phyloP scores from a whole-genome alignment of 2,888 invertebrate genomes.

The Atrina japonica region DNA sequence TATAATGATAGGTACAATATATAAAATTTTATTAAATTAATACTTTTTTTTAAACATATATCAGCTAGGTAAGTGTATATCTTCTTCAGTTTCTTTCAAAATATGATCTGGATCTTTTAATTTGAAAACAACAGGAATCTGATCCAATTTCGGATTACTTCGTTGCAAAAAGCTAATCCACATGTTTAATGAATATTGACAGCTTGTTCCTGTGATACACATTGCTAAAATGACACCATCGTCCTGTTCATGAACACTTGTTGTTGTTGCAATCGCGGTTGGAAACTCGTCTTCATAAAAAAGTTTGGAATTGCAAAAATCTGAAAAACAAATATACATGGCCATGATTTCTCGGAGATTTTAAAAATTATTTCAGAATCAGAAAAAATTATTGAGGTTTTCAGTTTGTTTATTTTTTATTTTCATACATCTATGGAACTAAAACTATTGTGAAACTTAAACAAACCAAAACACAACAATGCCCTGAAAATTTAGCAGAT shows the following conservation, averaged over 20 bases:
- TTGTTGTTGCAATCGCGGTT: conserved; percentile 79
- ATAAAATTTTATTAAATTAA: too few relatives aligned
- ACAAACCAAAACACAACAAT: too few relatives aligned
- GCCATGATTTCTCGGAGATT: background rate
- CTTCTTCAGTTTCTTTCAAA: conserved; percentile 5
- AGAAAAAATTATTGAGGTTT: too few relatives aligned
- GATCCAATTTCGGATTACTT: conserved; percentile 87
- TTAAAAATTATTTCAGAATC: too few relatives aligned
- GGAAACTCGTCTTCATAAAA: conserved; percentile 67
- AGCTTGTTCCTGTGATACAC: conserved; percentile 94
- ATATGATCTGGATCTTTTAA: conserved; percentile 82
- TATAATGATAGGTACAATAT: too few relatives aligned
- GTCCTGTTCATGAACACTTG: conserved; percentile 93
- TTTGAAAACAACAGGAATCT: conserved; percentile 92
- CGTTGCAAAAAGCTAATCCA: conserved; percentile 85
- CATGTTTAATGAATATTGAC: conserved; percentile 92
- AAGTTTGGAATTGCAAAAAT: conserved; percentile 63
- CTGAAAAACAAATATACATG: conserved; percentile 51
- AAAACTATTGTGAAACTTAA: too few relatives aligned
- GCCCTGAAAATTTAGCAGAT: too few relatives aligned
- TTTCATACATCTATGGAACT: too few relatives aligned
- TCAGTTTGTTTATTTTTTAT: too few relatives aligned
- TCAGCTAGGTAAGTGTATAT: background rate
- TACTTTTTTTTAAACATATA: too few relatives aligned
- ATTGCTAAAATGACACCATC: conserved; percentile 93